These are phyloP conservation scores for Leptoclinus maculatus DNA, from an alignment of 2,797 vertebrate species.

Conservation along the genomic window DNA sequence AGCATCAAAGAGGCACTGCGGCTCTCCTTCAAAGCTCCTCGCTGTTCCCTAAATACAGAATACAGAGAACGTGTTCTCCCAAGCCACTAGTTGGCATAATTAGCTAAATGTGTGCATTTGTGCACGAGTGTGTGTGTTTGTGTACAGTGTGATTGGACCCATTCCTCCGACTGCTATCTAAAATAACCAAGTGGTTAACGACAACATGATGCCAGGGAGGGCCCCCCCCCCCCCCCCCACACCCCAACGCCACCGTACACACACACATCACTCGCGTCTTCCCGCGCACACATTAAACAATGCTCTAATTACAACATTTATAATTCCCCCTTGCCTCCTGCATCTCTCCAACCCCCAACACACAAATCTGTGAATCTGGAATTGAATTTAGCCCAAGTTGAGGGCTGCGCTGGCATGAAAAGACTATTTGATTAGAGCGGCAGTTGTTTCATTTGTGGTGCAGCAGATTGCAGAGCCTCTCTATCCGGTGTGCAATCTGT, in stretches of 20 bases:
- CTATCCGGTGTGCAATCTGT: slow-evolving; percentile 83
- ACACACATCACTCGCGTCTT: slow-evolving; percentile 51
- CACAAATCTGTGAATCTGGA: slow-evolving; percentile 82
- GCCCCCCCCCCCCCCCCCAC: slow-evolving; percentile 5
- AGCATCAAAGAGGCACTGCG: slow-evolving; percentile 80
- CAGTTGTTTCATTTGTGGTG: slow-evolving; percentile 85
- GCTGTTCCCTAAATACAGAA: slow-evolving; percentile 85
- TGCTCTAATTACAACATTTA: slow-evolving; percentile 87
- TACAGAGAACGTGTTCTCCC: slow-evolving; percentile 80
- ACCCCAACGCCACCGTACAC: slow-evolving; percentile 31
- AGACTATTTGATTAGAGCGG: slow-evolving; percentile 86
- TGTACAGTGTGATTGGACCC: slow-evolving; percentile 68
- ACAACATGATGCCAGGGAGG: slow-evolving; percentile 73
- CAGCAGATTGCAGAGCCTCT: slow-evolving; percentile 83
- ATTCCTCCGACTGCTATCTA: slow-evolving; percentile 77
- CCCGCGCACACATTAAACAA: slow-evolving; percentile 80
- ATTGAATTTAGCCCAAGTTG: slow-evolving; percentile 87
- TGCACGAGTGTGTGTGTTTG: slow-evolving; percentile 53
- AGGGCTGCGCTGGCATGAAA: slow-evolving; percentile 85
- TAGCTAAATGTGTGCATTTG: slow-evolving; percentile 80
- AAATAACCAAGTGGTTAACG: slow-evolving; percentile 82
- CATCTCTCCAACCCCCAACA: slow-evolving; percentile 71
- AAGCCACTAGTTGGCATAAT: slow-evolving; percentile 85
- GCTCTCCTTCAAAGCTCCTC: slow-evolving; percentile 83
- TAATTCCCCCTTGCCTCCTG: slow-evolving; percentile 73